These are phyloP conservation scores for Propsilocerus akamusi DNA, from an alignment of 1,140 invertebrate species.

Conservation along the genomic window DNA sequence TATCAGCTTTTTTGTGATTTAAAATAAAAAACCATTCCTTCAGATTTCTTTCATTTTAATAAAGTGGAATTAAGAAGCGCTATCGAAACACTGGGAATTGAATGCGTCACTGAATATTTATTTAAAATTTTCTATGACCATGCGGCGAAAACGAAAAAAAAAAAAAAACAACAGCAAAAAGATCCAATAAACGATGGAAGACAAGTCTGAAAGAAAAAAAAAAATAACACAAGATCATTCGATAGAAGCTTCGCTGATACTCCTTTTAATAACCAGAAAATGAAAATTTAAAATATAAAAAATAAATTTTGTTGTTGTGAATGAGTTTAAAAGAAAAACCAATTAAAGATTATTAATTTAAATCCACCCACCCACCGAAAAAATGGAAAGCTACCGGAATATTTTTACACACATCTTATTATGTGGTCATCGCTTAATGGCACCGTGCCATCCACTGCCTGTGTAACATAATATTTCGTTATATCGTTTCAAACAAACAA, in stretches of 20 bases:
- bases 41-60: not conserved
- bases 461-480: too few relatives aligned
- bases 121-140: too few relatives aligned
- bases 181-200: not conserved
- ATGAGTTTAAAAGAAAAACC: too few relatives aligned
- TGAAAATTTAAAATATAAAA: not conserved
- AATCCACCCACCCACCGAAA: slow-evolving; percentile 1
- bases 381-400: too few relatives aligned
- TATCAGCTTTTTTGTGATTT: too few relatives aligned
- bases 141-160: not conserved
- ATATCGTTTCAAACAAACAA: too few relatives aligned
- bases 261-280: not conserved
- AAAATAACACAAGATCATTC: not conserved
- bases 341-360: slow-evolving; percentile 2
- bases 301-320: not conserved
- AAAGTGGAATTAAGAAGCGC: too few relatives aligned
- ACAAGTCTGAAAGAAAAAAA: not conserved
- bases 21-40: too few relatives aligned
- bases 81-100: not conserved
- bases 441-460: too few relatives aligned
- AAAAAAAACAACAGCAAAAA: not conserved
- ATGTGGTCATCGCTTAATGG: too few relatives aligned
- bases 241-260: not conserved
- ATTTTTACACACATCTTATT: too few relatives aligned
- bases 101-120: not conserved